A percentile compares a stretch with the other conserved stretches of the same genome.
These are phyloP conservation scores for Tetranychus cinnabarinus DNA, from an alignment of 1,140 invertebrate genomes.

Conservation along the genomic window DNA sequence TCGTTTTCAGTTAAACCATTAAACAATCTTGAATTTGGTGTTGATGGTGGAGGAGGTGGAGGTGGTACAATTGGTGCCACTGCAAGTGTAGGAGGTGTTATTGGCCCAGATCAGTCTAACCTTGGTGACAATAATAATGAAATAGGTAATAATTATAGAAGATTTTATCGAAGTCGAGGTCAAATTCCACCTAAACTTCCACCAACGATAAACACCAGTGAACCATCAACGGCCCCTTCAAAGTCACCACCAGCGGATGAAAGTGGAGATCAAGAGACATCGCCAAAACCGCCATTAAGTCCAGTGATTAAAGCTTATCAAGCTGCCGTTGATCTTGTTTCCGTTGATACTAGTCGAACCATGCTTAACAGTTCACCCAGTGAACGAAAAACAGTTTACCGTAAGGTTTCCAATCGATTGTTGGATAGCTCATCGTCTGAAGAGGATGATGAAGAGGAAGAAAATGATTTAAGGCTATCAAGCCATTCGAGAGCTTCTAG, in stretches of 20 bases:
- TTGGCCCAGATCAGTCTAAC: no score
- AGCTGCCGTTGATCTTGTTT: neutral
- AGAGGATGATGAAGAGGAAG: constrained; percentile 1
- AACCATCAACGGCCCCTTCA: neutral
- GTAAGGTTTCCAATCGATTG: constrained; percentile 2
- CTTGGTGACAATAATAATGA: no score
- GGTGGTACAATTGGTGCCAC: neutral
- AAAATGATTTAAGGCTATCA: neutral
- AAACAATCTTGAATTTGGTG: neutral
- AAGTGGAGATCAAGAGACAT: neutral
- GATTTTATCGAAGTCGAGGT: neutral
- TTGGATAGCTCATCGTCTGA: neutral
- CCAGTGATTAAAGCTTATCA: constrained; percentile 2
- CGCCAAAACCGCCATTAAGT: constrained; percentile 1
- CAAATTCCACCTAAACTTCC: neutral
- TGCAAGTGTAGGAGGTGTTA: neutral
- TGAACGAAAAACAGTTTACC: neutral
- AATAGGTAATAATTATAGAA: neutral
- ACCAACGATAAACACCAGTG: neutral
- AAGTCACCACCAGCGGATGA: neutral
- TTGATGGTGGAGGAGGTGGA: no score
- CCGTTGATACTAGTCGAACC: neutral
- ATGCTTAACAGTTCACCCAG: neutral
- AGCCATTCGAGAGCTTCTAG: neutral
- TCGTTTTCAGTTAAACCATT: neutral